phyloP scores from a whole-genome alignment of 2,888 invertebrate genomes.

The Quadroppia sp. region DNA sequence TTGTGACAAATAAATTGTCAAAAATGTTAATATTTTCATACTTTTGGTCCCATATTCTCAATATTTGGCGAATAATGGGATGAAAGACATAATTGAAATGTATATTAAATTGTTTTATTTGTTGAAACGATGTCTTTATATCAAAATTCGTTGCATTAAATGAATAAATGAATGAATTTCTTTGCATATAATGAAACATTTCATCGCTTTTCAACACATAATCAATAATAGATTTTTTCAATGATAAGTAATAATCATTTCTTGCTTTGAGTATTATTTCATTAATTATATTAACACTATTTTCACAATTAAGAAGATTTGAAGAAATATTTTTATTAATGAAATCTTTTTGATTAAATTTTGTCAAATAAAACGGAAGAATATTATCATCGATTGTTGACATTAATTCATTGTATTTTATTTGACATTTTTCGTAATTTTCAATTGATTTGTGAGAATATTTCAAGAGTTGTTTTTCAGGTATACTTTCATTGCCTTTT shows the following conservation, averaged over 20 bases:
- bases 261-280: neutral
- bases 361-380: neutral
- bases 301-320: neutral
- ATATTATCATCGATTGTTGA: neutral
- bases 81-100: neutral
- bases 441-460: neutral
- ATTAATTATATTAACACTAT: neutral
- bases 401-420: neutral
- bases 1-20: neutral
- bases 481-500: neutral
- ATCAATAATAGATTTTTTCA: neutral
- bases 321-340: neutral
- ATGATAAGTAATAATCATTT: neutral
- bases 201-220: neutral
- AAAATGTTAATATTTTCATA: conserved; percentile 13
- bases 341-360: neutral
- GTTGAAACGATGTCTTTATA: neutral
- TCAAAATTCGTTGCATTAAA: neutral
- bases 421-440: neutral
- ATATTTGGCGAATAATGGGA: neutral
- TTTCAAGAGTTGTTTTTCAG: neutral
- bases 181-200: neutral
- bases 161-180: neutral
- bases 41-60: neutral
- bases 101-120: neutral